A percentile compares a stretch with the other conserved stretches of the same genome.
phyloP scores from a whole-genome alignment of 1,140 invertebrate genomes.

The Zaprionus ghesquierei region DNA sequence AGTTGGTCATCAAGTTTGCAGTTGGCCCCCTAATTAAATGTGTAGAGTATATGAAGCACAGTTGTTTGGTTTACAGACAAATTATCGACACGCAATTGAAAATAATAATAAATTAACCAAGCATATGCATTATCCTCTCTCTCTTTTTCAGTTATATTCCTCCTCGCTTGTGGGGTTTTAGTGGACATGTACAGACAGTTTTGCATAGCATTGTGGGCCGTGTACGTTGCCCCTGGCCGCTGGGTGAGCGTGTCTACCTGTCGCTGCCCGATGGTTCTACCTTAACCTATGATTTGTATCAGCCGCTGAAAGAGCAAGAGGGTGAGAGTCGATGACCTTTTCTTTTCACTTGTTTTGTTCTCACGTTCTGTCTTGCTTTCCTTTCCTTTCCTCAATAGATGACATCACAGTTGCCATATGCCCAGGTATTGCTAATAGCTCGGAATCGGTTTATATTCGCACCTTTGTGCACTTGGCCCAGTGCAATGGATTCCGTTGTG shows the following conservation, averaged over 20 bases:
- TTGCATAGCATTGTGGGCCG: slow-evolving; percentile 94
- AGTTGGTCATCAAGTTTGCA: neutral
- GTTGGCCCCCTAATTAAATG: neutral
- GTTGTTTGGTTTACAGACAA: slow-evolving; percentile 10
- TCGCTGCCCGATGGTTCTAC: slow-evolving; percentile 91
- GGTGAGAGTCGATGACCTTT: slow-evolving; percentile 82
- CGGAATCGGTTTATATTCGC: slow-evolving; percentile 95
- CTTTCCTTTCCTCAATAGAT: slow-evolving; percentile 85
- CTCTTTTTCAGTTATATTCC: slow-evolving; percentile 90
- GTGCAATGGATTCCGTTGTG: slow-evolving; percentile 93
- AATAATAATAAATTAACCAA: slow-evolving; percentile 1
- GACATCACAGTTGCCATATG: slow-evolving; percentile 94
- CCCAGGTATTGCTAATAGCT: slow-evolving; percentile 96
- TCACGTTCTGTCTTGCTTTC: slow-evolving; percentile 32
- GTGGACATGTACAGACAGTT: slow-evolving; percentile 96
- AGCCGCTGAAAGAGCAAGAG: slow-evolving; percentile 88
- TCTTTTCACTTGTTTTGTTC: neutral
- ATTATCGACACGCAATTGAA: slow-evolving; percentile 18
- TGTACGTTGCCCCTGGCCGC: slow-evolving; percentile 91
- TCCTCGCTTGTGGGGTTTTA: slow-evolving; percentile 96
- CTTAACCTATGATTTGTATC: slow-evolving; percentile 95
- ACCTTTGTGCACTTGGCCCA: slow-evolving; percentile 96
- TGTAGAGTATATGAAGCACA: neutral
- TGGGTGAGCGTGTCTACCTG: slow-evolving; percentile 90
- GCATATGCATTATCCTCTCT: neutral